A percentile compares a stretch with the other conserved stretches of the same genome.
Conservation (phyloP, 1,140 invertebrate species). For the Leptoteleia sp. region DNA sequence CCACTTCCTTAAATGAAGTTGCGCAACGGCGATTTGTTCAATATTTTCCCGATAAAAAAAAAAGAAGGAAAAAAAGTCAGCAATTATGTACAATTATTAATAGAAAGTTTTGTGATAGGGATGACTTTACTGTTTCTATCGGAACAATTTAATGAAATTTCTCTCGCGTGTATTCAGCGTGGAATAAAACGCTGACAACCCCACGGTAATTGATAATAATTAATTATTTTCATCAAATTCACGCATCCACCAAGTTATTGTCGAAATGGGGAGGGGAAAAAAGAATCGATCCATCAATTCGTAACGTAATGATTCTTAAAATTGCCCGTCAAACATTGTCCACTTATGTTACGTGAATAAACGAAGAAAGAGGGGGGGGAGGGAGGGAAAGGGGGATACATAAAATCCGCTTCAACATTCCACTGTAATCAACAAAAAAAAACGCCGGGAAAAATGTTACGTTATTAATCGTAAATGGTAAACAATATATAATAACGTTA, state of each 20-base stretch:
- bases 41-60: slow-evolving; percentile 25
- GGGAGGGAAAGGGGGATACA: too few relatives aligned
- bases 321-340: too few relatives aligned
- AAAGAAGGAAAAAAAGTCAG: too few relatives aligned
- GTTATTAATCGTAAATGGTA: slow-evolving; percentile 33
- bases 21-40: slow-evolving; percentile 8
- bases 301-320: too few relatives aligned
- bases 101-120: slow-evolving; percentile 46
- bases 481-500: slow-evolving; percentile 12
- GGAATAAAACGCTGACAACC: slow-evolving; percentile 37
- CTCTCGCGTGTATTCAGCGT: slow-evolving; percentile 2
- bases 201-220: slow-evolving; percentile 27
- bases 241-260: background rate
- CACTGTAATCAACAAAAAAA: slow-evolving; percentile 5
- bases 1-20: slow-evolving; percentile 17
- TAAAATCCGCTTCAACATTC: background rate
- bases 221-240: slow-evolving; percentile 36
- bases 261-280: too few relatives aligned
- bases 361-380: too few relatives aligned
- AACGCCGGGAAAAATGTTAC: background rate
- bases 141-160: slow-evolving; percentile 38
- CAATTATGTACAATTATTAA: slow-evolving; percentile 38
- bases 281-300: too few relatives aligned
- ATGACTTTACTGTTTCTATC: slow-evolving; percentile 38
- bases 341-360: too few relatives aligned